Evolutionary conservation across 1,140 invertebrate genomes (phyloP).

Genomic region (Heliconius nattereri): DNA sequence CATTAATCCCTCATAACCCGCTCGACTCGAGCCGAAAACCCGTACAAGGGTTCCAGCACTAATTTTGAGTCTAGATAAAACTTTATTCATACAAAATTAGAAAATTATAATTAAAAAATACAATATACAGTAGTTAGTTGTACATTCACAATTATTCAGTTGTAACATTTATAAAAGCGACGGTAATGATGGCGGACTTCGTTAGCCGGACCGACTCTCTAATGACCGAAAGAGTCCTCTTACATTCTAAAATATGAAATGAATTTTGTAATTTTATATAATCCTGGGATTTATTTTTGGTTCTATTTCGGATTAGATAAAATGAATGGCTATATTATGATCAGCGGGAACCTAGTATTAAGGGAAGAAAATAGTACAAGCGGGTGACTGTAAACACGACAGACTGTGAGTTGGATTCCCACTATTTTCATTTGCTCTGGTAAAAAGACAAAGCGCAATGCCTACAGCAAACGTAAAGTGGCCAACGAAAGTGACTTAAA

Average conservation of each 20-base stretch:
- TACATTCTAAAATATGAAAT: constrained; percentile 1
- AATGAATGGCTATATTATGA: too few relatives aligned
- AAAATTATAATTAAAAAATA: background rate
- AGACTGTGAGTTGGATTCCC: too few relatives aligned
- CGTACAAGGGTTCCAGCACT: too few relatives aligned
- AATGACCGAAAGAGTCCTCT: background rate
- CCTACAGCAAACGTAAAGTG: too few relatives aligned
- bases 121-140: background rate
- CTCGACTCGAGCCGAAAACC: too few relatives aligned
- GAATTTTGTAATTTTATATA: background rate
- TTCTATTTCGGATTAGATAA: too few relatives aligned
- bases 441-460: background rate
- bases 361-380: too few relatives aligned
- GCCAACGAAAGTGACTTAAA: background rate
- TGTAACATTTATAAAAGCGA: background rate
- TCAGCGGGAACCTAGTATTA: too few relatives aligned
- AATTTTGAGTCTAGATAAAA: too few relatives aligned
- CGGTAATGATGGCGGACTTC: constrained; percentile 1
- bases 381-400: background rate
- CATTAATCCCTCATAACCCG: too few relatives aligned
- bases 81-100: background rate
- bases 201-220: constrained; percentile 3
- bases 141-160: constrained; percentile 1
- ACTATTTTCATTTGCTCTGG: background rate
- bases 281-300: background rate